Conservation (phyloP, 2,797 vertebrate genomes). For the Psittacula echo region DNA sequence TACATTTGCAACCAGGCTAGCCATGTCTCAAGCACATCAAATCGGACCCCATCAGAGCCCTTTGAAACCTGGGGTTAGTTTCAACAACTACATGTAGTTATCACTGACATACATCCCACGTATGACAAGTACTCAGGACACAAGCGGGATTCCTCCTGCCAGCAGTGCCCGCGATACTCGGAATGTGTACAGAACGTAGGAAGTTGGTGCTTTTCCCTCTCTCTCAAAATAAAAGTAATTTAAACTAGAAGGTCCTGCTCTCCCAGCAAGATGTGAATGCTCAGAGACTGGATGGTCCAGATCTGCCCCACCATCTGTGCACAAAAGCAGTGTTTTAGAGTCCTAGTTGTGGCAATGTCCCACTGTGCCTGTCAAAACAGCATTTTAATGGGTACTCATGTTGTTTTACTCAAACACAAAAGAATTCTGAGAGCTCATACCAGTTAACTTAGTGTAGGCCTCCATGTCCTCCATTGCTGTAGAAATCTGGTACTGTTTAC, state of each 20-base stretch:
- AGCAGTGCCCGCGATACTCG: neutral
- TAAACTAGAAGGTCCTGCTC: neutral
- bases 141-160: neutral
- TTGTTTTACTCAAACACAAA: neutral
- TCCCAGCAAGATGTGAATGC: neutral
- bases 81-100: neutral
- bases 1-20: neutral
- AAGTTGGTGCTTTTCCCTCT: neutral
- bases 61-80: neutral
- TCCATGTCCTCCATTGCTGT: slow-evolving; percentile 93
- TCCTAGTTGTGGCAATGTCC: neutral
- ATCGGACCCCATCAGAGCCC: neutral
- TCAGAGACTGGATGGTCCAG: neutral
- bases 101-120: neutral
- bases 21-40: neutral
- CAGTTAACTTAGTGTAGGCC: slow-evolving; percentile 94
- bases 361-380: neutral
- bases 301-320: neutral
- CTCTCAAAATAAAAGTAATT: neutral
- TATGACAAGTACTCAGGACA: neutral
- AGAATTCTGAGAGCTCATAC: slow-evolving; percentile 68
- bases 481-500: slow-evolving; percentile 82
- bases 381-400: neutral
- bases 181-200: fast-evolving
- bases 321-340: neutral